Evolutionary conservation across 2,797 vertebrate genomes (phyloP), one percentile per base, ranked within the genome.

Genomic region (Esox masquinongy): DNA sequence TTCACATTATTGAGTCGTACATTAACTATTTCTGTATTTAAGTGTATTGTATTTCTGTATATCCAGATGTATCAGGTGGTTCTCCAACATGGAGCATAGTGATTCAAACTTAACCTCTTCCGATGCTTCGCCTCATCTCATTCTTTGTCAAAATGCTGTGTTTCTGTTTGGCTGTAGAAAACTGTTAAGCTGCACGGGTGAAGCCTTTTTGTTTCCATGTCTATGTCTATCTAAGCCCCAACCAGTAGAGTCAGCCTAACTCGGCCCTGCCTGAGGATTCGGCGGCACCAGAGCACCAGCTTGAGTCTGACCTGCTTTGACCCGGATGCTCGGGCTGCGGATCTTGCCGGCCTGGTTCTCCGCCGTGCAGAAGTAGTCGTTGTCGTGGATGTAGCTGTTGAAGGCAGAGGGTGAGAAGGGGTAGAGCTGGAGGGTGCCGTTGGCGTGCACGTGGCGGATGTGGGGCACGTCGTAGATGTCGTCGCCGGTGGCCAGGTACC

Each of bases 391-490:
- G 87, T 98, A 98, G 95, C 97, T 98, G 85, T 99, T 99, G 92
- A 98, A 99, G 95, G 97, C 97, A 80, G 98, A 99, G 81, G 97
- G 97, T 83, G 97, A 97, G 94, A 99, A 99, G 79, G 97, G 95
- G 93, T 97, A 98, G 90, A 99, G 97, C 95, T 99, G 97, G 91
- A 99, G 95, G 69, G 97, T 98, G 93, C 98, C 98, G 61, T 99
- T 99, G 95, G 97, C 96, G 83, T 99, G 97, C 90, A 99, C 97
- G 53, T 98, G 97, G 91, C 98, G 95, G 92, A 99, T 99, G 91
- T 99, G 97, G 53, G 98, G 97, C 91, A 99, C 98, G 87, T 99
- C 98, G 73, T 99, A 99, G 95, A 99, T 98, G 96, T 99, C 98
- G 92, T 99, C 98, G 81, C 97, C 97, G 3, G 98, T 97, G 85